Evolutionary conservation across 2,113 vertebrate species (phyloP).

Genomic region (Enhydra lutris): DNA sequence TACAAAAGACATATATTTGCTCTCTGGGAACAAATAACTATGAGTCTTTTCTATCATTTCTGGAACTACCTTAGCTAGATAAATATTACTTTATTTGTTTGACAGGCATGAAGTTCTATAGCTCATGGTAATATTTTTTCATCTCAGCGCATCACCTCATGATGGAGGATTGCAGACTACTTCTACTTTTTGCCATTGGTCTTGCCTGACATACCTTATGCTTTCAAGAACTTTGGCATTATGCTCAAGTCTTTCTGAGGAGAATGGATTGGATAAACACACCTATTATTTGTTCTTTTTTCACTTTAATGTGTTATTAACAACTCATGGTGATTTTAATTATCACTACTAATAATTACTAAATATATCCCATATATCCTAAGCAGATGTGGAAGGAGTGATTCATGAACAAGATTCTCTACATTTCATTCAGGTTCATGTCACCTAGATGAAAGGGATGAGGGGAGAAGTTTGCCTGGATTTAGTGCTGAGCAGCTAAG

Average conservation of each 20-base stretch:
- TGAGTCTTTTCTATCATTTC: background rate
- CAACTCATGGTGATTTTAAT: background rate
- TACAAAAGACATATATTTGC: too few relatives aligned
- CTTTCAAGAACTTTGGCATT: background rate
- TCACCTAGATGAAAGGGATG: background rate
- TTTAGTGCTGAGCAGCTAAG: background rate
- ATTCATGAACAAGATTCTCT: background rate
- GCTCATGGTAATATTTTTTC: background rate
- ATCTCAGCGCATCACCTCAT: background rate
- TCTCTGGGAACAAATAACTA: background rate
- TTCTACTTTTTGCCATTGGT: background rate
- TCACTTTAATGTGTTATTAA: background rate
- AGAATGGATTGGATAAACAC: background rate
- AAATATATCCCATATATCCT: background rate
- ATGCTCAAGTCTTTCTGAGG: background rate
- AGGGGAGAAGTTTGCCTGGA: background rate
- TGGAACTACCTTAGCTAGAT: background rate
- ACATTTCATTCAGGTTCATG: background rate
- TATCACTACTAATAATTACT: background rate
- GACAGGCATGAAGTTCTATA: background rate
- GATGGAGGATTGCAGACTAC: background rate
- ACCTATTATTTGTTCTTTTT: background rate
- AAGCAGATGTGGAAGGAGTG: background rate
- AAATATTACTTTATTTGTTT: background rate
- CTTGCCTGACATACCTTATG: background rate